Conservation (phyloP, 2,888 invertebrate species). For the Hyalella azteca region DNA sequence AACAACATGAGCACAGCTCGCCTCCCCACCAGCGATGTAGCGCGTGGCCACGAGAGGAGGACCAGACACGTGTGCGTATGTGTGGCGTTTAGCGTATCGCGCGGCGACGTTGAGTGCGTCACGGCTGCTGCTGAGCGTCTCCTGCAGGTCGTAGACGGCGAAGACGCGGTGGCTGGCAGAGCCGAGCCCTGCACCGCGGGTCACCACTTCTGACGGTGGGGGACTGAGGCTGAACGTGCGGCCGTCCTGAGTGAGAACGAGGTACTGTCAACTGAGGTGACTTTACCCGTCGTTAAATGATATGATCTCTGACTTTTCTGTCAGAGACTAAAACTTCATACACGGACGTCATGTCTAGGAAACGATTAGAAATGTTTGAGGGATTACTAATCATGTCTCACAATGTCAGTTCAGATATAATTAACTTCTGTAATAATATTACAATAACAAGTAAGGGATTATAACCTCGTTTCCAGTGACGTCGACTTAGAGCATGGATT, state of each 20-base stretch:
- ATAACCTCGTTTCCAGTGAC: slow-evolving; percentile 67
- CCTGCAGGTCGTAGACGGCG: slow-evolving; percentile 75
- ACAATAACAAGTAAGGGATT: too few species aligned
- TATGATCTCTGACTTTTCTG: too few species aligned
- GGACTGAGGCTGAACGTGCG: slow-evolving; percentile 57
- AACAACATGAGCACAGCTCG: too few species aligned
- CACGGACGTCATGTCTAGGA: too few species aligned
- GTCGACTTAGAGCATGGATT: slow-evolving; percentile 83
- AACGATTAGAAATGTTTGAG: too few species aligned
- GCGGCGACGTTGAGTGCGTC: slow-evolving; percentile 72
- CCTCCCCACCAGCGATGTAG: slow-evolving; percentile 53
- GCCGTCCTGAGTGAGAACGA: too few species aligned
- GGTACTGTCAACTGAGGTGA: too few species aligned
- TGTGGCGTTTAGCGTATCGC: slow-evolving; percentile 67
- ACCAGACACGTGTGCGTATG: slow-evolving; percentile 60
- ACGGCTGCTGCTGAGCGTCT: slow-evolving; percentile 62
- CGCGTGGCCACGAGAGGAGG: slow-evolving; percentile 77
- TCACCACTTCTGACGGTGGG: slow-evolving; percentile 70
- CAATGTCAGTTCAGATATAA: too few species aligned
- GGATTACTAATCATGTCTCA: too few species aligned
- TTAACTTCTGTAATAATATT: too few species aligned
- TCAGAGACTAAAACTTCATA: too few species aligned
- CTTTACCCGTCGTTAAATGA: too few species aligned
- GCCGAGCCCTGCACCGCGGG: slow-evolving; percentile 73
- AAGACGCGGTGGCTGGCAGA: slow-evolving; percentile 63